Base-by-base conservation (phyloP, 1,140 invertebrate genomes). In the Copidosoma floridanum region DNA sequence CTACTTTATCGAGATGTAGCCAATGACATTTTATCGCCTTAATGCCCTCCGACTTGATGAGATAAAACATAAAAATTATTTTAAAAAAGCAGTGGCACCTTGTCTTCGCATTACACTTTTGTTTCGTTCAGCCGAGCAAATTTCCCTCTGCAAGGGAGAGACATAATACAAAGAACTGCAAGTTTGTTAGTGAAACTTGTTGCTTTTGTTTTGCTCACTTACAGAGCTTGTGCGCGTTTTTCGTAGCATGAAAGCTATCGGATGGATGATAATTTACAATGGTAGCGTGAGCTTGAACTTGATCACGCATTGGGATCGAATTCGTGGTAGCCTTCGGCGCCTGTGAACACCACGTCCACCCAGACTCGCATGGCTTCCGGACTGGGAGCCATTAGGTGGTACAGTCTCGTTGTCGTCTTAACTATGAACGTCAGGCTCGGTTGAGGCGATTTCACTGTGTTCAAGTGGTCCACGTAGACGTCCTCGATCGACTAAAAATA, bases 321-420 rank as follows among this genome's bases (percentile, higher is more conserved):
- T 72, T 88, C 87, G 65, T 85, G 87, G 73, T 93, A 91, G n/a
- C 90, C 91, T 77, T 93, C 91, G 23, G 91, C 92, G 40, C 91
- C 92, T 8, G 91, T 93, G 72, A 93, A 92, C 55, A 97, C 89
- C 11, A 98, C 95, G 81, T 99, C 96, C 23, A 98, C 93, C 96
- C 96, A 99, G 64, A 99, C 95, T 56, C 95, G 82, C 83, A 97
- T 96, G 0, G 94, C 91, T 77, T 97, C 95, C 16, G 94, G 87
- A 7, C 91, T 93, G 0, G 94, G 93, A 4, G 96, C 94, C 85
- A 97, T 93, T 21, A 99, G 79, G 74, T 94, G 92, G 74, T 94
- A 98, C 38, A 88, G 85, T 46, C 95, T 84, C 59, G 94, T 91
- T 62, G 88, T 86, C 0, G 95, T 97, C 79, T 98, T 98, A n/a